A percentile compares a stretch with the other conserved stretches of the same genome.
These are phyloP conservation scores for Xiphorhynchus elegans DNA, from an alignment of 2,113 vertebrate species.

Conservation along the genomic window DNA sequence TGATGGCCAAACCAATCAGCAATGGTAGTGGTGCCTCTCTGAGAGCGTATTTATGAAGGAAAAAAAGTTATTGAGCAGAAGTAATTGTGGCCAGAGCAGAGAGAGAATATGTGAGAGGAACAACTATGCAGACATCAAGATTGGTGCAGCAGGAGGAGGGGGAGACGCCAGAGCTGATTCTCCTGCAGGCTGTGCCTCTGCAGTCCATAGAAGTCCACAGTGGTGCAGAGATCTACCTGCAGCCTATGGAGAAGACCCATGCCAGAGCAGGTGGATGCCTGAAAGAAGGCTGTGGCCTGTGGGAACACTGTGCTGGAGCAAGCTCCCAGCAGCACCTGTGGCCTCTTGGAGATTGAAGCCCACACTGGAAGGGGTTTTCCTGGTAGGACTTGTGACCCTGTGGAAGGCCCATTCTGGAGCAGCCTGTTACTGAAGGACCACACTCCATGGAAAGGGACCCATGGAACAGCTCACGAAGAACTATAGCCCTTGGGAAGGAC, in stretches of 20 bases:
- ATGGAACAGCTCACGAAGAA: background rate
- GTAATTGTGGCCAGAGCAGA: background rate
- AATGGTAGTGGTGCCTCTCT: background rate
- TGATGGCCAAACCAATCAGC: background rate
- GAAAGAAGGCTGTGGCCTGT: background rate
- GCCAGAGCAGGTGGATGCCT: background rate
- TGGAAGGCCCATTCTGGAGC: rapidly evolving
- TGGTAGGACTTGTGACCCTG: background rate
- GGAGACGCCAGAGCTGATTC: background rate
- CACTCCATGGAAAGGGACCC: background rate
- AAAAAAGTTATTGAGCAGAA: background rate
- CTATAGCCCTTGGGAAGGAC: background rate
- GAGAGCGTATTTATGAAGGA: background rate
- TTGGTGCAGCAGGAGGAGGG: background rate
- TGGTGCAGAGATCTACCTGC: background rate
- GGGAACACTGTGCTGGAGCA: background rate
- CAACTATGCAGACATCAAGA: background rate
- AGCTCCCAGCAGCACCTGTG: background rate
- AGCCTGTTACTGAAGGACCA: background rate
- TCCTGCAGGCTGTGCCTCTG: background rate
- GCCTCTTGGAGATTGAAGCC: background rate
- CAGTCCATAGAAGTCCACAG: background rate
- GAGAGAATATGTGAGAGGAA: background rate
- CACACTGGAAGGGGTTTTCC: rapidly evolving
- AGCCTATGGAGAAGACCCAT: background rate